These are phyloP conservation scores for Plumapathes pennacea DNA, from an alignment of 92 coral and sea anemone species.

Conservation along the genomic window DNA sequence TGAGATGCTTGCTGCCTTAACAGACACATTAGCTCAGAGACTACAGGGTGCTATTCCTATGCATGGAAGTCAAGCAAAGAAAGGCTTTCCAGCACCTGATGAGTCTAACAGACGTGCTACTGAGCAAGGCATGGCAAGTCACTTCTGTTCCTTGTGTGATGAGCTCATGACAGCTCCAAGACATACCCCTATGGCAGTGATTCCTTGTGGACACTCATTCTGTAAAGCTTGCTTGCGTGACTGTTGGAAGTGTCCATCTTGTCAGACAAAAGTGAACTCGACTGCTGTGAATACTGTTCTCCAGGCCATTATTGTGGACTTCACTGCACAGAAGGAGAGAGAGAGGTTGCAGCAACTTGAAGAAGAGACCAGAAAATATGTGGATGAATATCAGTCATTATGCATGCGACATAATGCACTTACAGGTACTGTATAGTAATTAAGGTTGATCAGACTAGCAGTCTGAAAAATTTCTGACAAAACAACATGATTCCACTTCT, in stretches of 20 bases:
- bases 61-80: constrained; percentile 13
- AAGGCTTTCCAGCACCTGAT: constrained; percentile 2
- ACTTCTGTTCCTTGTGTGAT: constrained; percentile 77
- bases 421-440: constrained; percentile 63
- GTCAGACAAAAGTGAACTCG: constrained; percentile 73
- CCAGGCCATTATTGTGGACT: constrained; percentile 81
- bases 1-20: constrained; percentile 79
- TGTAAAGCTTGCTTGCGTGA: constrained; percentile 83
- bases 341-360: constrained; percentile 90
- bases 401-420: constrained; percentile 77
- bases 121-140: constrained; percentile 83
- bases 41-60: constrained; percentile 49
- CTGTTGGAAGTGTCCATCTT: constrained; percentile 83
- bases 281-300: constrained; percentile 97
- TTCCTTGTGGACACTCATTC: constrained; percentile 97
- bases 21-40: constrained; percentile 81
- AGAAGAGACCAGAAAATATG: constrained; percentile 93
- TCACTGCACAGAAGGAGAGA: constrained; percentile 74
- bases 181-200: constrained; percentile 87
- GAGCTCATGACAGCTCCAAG: constrained; percentile 79
- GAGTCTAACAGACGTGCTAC: neutral
- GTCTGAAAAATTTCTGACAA: too few relatives aligned
- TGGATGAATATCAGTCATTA: constrained; percentile 92
- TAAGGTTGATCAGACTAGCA: too few relatives aligned
- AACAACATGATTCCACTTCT: too few relatives aligned